Evolutionary conservation across 1,140 invertebrate genomes (phyloP).

Genomic region (Heliconius himera): DNA sequence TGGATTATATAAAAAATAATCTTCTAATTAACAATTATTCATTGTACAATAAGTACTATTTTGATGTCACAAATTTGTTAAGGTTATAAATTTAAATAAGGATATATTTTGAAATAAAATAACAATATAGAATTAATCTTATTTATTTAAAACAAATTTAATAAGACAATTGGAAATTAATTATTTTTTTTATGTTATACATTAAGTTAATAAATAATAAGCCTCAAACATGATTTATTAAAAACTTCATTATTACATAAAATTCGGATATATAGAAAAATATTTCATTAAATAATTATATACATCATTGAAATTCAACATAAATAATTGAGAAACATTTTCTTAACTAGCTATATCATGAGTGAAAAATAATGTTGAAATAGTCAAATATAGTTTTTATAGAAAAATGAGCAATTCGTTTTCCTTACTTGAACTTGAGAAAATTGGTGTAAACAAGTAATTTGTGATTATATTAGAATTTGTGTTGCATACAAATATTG

Average conservation of each 20-base stretch:
- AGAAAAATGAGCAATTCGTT: neutral
- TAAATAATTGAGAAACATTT: neutral
- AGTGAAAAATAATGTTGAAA: neutral
- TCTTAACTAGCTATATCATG: neutral
- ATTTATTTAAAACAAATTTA: slow-evolving; percentile 1
- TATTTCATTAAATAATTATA: neutral
- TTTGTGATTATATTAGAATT: neutral
- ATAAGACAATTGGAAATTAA: neutral
- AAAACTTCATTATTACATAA: neutral
- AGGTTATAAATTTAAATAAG: neutral
- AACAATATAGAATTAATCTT: neutral
- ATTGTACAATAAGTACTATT: neutral
- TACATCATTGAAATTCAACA: neutral
- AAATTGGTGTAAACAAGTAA: neutral
- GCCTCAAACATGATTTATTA: slow-evolving; percentile 33
- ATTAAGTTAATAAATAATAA: slow-evolving; percentile 3
- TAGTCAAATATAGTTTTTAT: neutral
- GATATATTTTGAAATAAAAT: neutral
- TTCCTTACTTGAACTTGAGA: neutral
- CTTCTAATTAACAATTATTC: neutral
- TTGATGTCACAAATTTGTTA: neutral
- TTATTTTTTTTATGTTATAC: neutral
- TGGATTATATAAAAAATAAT: neutral
- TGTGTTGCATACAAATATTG: neutral
- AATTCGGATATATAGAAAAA: neutral